A percentile compares a stretch with the other conserved stretches of the same genome.
phyloP scores from a whole-genome alignment of 1,140 invertebrate species.

The Drosophila gunungcola region DNA sequence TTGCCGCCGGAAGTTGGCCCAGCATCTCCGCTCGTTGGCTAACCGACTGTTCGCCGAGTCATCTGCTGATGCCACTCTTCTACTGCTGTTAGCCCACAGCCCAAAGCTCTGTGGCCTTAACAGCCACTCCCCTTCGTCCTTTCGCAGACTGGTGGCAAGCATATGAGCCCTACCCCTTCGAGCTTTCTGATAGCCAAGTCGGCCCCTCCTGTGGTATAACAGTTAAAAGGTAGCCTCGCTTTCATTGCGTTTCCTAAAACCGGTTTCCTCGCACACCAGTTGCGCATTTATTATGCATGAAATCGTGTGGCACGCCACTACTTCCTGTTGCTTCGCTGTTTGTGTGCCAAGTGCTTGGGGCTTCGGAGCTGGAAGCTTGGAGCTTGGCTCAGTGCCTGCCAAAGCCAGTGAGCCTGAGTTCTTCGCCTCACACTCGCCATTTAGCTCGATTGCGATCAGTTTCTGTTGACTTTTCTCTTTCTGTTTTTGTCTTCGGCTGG shows the following conservation, averaged over 20 bases:
- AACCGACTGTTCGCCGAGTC: conserved; percentile 9
- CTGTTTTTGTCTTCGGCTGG: conserved; percentile 47
- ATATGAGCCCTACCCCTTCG: conserved; percentile 13
- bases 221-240: conserved; percentile 37
- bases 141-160: conserved; percentile 45
- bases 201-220: conserved; percentile 57
- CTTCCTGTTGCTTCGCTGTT: conserved; percentile 59
- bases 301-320: conserved; percentile 52
- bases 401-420: conserved; percentile 3
- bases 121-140: conserved; percentile 39
- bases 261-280: conserved; percentile 81
- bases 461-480: conserved; percentile 47
- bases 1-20: conserved; percentile 74
- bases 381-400: conserved; percentile 34
- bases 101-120: conserved; percentile 20
- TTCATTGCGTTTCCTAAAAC: conserved; percentile 59
- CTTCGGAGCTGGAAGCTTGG: conserved; percentile 3
- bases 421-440: conserved; percentile 8
- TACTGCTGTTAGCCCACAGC: conserved; percentile 46
- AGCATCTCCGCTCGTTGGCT: conserved; percentile 25
- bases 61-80: conserved; percentile 22
- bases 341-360: conserved; percentile 31
- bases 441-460: conserved; percentile 66
- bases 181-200: conserved; percentile 52
- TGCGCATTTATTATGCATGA: conserved; percentile 84